These are phyloP conservation scores for Virgularia gustaviana DNA, from an alignment of 92 coral and sea anemone species.

Conservation along the genomic window DNA sequence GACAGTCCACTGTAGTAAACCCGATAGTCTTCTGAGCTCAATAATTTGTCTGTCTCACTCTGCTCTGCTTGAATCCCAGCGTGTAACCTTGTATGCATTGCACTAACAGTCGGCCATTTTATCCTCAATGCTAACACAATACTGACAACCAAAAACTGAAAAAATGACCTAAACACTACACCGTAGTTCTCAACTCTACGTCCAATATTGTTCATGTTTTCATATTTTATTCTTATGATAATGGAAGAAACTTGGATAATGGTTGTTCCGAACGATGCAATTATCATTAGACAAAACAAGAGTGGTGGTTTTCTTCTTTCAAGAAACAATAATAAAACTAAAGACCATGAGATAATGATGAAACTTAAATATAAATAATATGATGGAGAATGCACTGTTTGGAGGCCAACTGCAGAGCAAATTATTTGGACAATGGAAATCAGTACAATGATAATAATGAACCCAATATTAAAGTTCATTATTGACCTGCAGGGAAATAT, in stretches of 20 bases:
- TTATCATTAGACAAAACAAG: slow-evolving; percentile 37
- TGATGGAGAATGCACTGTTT: slow-evolving; percentile 53
- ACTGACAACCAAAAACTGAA: slow-evolving; percentile 50
- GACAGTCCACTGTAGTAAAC: slow-evolving; percentile 80
- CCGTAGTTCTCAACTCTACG: slow-evolving; percentile 64
- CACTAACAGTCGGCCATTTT: background rate
- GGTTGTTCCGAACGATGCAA: slow-evolving; percentile 49
- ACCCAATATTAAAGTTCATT: slow-evolving; percentile 48
- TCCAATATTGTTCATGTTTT: slow-evolving; percentile 21
- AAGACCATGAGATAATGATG: slow-evolving; percentile 66
- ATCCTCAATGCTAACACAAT: slow-evolving; percentile 47
- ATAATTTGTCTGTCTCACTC: slow-evolving; percentile 58
- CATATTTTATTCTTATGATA: slow-evolving; percentile 13
- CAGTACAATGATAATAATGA: slow-evolving; percentile 43
- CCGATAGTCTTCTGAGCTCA: slow-evolving; percentile 60
- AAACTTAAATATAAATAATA: slow-evolving; percentile 55
- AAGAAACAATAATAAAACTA: slow-evolving; percentile 50
- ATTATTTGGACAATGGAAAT: slow-evolving; percentile 53
- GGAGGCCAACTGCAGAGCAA: slow-evolving; percentile 34
- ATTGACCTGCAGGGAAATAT: slow-evolving; percentile 39
- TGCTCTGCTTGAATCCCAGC: slow-evolving; percentile 57
- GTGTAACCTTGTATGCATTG: background rate
- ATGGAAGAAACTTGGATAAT: slow-evolving; percentile 58
- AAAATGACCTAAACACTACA: slow-evolving; percentile 46
- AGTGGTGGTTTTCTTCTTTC: slow-evolving; percentile 50